Conservation (phyloP, 1,140 invertebrate genomes). For the Lordiphosa clarofinis region DNA sequence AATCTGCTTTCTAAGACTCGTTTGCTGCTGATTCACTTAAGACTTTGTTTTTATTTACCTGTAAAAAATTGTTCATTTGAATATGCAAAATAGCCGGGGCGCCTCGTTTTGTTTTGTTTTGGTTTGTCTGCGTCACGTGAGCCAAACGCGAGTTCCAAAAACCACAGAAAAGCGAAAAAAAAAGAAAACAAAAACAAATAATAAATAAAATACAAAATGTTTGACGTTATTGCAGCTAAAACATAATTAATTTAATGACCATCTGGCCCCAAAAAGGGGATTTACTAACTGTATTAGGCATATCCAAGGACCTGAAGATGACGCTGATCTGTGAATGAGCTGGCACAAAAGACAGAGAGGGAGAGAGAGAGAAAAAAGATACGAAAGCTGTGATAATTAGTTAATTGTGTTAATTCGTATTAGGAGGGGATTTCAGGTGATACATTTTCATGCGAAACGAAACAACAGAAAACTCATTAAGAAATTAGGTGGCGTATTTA, state of each 20-base stretch:
- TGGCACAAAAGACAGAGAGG: too few relatives aligned
- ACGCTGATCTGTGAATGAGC: too few relatives aligned
- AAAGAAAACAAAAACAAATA: constrained; percentile 19
- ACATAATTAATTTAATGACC: constrained; percentile 12
- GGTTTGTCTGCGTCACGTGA: constrained; percentile 64
- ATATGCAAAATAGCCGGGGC: constrained; percentile 67
- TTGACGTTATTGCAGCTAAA: constrained; percentile 42
- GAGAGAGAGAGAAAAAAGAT: too few relatives aligned
- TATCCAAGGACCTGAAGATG: too few relatives aligned
- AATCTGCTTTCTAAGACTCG: constrained; percentile 44
- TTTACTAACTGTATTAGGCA: constrained; percentile 8
- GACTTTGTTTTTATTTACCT: constrained; percentile 25
- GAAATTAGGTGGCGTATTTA: too few relatives aligned
- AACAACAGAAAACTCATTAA: too few relatives aligned
- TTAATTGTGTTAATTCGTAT: too few relatives aligned
- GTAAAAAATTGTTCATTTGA: constrained; percentile 56
- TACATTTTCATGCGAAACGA: too few relatives aligned
- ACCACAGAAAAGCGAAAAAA: constrained; percentile 13
- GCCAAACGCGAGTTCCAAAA: constrained; percentile 33
- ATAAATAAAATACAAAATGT: constrained; percentile 4
- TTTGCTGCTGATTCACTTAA: constrained; percentile 47
- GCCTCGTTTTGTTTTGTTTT: constrained; percentile 44
- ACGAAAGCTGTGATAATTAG: too few relatives aligned
- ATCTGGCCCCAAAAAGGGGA: constrained; percentile 6
- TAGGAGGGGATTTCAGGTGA: too few relatives aligned